phyloP scores from a whole-genome alignment of 2,113 vertebrate genomes.

The Mystacornis crossleyi region DNA sequence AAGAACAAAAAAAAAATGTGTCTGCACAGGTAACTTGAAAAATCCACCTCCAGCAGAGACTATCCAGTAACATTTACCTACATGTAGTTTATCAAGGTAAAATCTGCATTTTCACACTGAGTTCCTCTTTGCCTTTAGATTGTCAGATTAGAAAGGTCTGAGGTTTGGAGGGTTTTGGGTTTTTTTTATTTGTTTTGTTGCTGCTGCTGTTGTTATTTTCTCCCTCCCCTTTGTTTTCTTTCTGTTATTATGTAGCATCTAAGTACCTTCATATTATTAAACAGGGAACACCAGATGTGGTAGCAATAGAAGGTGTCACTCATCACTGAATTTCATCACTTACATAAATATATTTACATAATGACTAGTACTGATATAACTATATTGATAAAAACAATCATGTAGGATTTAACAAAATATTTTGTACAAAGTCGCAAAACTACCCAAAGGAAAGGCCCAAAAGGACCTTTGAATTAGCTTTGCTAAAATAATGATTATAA shows the following conservation, averaged over 20 bases:
- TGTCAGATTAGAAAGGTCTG: accelerated
- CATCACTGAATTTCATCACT: not conserved
- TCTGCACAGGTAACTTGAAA: not conserved
- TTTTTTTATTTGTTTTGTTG: not conserved
- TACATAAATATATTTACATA: not conserved
- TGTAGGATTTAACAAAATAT: not conserved
- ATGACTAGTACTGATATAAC: not conserved
- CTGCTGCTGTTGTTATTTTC: not conserved
- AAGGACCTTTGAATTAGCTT: not conserved
- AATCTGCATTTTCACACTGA: not conserved
- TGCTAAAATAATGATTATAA: not conserved
- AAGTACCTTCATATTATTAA: not conserved
- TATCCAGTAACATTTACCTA: not conserved
- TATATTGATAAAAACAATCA: not conserved
- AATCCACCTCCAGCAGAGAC: not conserved
- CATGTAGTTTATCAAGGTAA: accelerated
- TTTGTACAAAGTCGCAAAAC: not conserved
- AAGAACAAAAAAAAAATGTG: not conserved
- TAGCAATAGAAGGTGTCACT: not conserved
- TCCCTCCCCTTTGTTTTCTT: not conserved
- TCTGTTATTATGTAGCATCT: not conserved
- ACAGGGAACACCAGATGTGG: not conserved
- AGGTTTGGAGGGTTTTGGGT: accelerated
- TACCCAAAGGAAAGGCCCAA: not conserved
- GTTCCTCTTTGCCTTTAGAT: not conserved